Base-by-base conservation (phyloP, 2,797 vertebrate genomes). In the Neosalanx taihuensis region DNA sequence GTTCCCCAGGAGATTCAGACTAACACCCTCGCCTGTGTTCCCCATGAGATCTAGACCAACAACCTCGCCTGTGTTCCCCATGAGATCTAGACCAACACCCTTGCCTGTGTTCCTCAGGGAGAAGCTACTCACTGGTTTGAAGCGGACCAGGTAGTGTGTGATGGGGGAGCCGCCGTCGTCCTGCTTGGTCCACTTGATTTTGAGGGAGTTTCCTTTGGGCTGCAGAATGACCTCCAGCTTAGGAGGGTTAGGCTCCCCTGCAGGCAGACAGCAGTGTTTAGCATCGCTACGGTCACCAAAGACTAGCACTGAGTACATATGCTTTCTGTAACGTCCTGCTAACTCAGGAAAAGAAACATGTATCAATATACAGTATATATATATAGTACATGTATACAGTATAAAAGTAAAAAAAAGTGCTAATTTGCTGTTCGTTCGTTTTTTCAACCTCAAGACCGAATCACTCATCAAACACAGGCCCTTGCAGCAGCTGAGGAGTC, bases 161-260 rank as follows among this genome's bases (percentile, higher is more conserved):
- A 99, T 98, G 3, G 96, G 95, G 3, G 95, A 98, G 72, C 97
- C 97, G 0, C 98, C 98, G 1, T 99, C 98, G 2, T 99, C 98
- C 87, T 99, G 98, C 88, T 97, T 97, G 89, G 94, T 94, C 93
- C 92, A 94, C 63, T 92, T 94, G 77, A 99, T 91, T 84, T 94
- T 97, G 61, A 96, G 88, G 57, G 94, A 93, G 89, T 99, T 98
- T 26, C 98, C 97, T 30, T 94, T 95, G 37, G 94, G 93, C 78
- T 95, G 94, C 84, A 95, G 89, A 26, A 88, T 85, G 6, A 94
- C 94, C 83, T 97, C 93, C 9, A 99, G 88, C 81, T 95, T 98
- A 33, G 97, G 97, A 29, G 96, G 92, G 4, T 93, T 98, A 82
- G 98, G 98, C 87, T 98, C 95, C 74, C 97, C 97, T 99, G 86